Evolutionary conservation across 2,797 vertebrate genomes (phyloP), one percentile per base, ranked within the genome.

Genomic region (Siniperca obscura): DNA sequence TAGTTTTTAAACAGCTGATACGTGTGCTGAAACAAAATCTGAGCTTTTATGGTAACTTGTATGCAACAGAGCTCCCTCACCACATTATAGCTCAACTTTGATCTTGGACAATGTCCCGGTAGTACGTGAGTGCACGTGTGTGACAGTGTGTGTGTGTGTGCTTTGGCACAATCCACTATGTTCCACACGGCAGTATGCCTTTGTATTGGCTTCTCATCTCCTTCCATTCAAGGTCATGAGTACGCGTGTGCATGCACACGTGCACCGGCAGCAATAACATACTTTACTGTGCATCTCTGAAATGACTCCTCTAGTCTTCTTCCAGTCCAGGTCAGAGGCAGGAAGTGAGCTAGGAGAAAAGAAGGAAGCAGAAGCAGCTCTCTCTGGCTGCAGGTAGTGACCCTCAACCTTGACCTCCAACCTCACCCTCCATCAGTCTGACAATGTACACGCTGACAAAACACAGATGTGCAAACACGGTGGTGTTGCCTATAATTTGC

Each of bases 341-440:
- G 96, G 95, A 96, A 95, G 95, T 83, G 84, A 90, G 92, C 88
- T 38, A 82, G 90, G 87, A 94, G 93, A 92, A 93, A 93, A 91
- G 91, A 89, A 94, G 95, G 95, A 96, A 96, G 95, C 94, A 94
- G 94, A 91, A 92, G 92, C 91, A 86, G 88, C 87, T 70, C 91
- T 91, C 88, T 84, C 78, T 87, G 91, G 92, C 93, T 93, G 78
- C 93, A 95, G 95, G 93, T 95, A 96, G 86, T 90, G 90, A 95
- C 92, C 93, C 90, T 87, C 89, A 94, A 87, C 92, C 89, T 88
- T 89, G 91, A 94, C 93, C 93, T 89, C 68, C 86, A 85, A 94
- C 94, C 89, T 81, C 76, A 61, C 56, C 69, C 87, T 85, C 83
- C 87, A 89, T 91, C 89, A 84, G 89, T 80, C 81, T 88, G 91